Evolutionary conservation across 2,888 invertebrate genomes (phyloP), one percentile per base, ranked within the genome.

Genomic region (Chironomus tentans): DNA sequence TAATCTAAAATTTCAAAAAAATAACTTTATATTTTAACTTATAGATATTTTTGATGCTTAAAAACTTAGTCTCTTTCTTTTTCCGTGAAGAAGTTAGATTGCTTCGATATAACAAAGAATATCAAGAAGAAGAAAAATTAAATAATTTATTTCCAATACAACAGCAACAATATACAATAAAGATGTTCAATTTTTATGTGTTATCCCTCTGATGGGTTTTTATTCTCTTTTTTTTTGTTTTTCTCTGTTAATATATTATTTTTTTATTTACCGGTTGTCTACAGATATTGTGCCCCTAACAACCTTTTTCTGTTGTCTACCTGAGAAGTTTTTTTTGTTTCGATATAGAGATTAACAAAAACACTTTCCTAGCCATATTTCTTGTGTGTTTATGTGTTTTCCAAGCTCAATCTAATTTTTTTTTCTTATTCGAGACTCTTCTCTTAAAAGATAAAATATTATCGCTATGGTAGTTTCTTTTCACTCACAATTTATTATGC

Each of bases 271-370:
- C 24, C 24, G 65, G 15, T 62, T 61, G 62, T 72, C 72, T 38
- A 72, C 21, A 50, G 50, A 50, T 48, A 70, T n/a, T 56, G 18
- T 56, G 56, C 18, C 15, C 65, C 65, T 65, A 10, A 24, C 65
- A 10, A 18, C 68, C 38, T 38, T 68, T 68, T 72, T 72, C 50
- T 48, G n/a, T n/a, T 56, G 15, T 70, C 61, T 72, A 72, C 72
- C 72, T 72, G 72, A 18, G n/a, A 7, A 18, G 50, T 18, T 18
- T 56, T 56, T 18, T 56, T 56, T 38, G 38, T 38, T 62, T 62
- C 21, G 72, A 72, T 62, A 72, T 61, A 72, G 72, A 72, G 72
- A 72, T 72, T 72, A 72, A 24, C 38, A 38, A 38, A 72, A 72
- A 72, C 72, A 72, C 72, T 72, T 72, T 56, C 18, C 18, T 72